Percentiles rank a stretch among this genome's conserved stretches.
These are phyloP conservation scores for Margarornis squamiger DNA, from an alignment of 2,797 vertebrate genomes.

Conservation along the genomic window DNA sequence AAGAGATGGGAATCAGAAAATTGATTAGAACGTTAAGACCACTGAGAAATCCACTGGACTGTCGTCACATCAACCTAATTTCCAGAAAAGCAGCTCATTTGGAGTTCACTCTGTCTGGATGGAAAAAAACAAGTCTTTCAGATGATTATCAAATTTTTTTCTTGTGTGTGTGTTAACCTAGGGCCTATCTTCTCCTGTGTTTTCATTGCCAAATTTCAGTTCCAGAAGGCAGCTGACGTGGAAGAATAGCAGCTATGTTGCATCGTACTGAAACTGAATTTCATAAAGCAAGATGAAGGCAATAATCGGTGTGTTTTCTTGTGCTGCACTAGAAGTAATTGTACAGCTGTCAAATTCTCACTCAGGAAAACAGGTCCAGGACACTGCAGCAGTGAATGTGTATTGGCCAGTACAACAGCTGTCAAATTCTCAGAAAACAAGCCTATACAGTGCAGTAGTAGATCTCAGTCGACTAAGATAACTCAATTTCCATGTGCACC, in stretches of 20 bases:
- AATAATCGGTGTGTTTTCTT: constrained; percentile 8
- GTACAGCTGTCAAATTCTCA: constrained; percentile 59
- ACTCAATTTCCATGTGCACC: constrained; percentile 9
- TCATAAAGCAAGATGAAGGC: constrained; percentile 35
- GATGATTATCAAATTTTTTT: not conserved
- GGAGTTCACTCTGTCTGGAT: not conserved
- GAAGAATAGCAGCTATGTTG: not conserved
- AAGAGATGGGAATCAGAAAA: not conserved
- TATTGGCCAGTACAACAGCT: constrained; percentile 29
- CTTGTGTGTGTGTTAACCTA: not conserved
- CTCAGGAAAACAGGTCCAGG: constrained; percentile 28
- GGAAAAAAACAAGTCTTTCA: not conserved
- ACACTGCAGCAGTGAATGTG: not conserved
- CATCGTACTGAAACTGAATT: not conserved
- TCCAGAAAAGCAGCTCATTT: constrained; percentile 8
- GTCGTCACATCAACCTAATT: not conserved
- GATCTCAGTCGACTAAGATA: not conserved
- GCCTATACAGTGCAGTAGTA: not conserved
- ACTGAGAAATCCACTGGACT: not conserved
- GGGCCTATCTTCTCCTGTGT: not conserved
- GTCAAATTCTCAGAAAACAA: constrained; percentile 50
- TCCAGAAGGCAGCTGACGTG: not conserved
- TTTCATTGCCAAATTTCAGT: constrained; percentile 15
- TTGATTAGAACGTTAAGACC: not conserved
- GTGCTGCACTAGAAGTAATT: constrained; percentile 50